Conservation (phyloP, 2,797 vertebrate genomes). For the Coregonus suidteri region DNA sequence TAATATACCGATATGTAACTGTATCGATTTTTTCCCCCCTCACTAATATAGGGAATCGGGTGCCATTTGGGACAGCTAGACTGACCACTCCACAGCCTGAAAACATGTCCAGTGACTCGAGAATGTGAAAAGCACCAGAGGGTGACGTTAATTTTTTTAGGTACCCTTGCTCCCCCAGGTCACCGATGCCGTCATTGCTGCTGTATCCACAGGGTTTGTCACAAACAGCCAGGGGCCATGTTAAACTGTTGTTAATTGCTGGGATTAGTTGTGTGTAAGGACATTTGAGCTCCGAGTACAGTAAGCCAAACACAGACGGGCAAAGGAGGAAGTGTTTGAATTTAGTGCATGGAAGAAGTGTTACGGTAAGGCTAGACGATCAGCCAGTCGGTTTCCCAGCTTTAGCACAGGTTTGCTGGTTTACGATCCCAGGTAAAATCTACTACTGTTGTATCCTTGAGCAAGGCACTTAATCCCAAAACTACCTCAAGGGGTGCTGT, state of each 20-base stretch:
- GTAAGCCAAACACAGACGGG: neutral
- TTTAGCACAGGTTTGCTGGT: too few species aligned
- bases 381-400: too few species aligned
- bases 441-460: too few species aligned
- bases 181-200: constrained; percentile 27
- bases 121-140: constrained; percentile 50
- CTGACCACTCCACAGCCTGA: too few species aligned
- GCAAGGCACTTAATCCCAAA: too few species aligned
- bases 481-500: too few species aligned
- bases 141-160: constrained; percentile 56
- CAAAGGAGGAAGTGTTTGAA: constrained; percentile 22
- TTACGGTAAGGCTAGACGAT: neutral
- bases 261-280: constrained; percentile 35
- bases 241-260: constrained; percentile 42
- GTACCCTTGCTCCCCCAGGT: constrained; percentile 37
- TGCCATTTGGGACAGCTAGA: too few species aligned
- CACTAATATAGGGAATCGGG: too few species aligned
- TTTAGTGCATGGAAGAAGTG: constrained; percentile 26
- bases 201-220: constrained; percentile 44
- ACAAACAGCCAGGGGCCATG: constrained; percentile 41
- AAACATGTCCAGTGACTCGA: constrained; percentile 30
- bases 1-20: too few species aligned
- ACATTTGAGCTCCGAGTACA: constrained; percentile 23
- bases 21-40: too few species aligned
- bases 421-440: too few species aligned